Conservation (phyloP, 2,888 invertebrate genomes). For the Cabera pusaria region DNA sequence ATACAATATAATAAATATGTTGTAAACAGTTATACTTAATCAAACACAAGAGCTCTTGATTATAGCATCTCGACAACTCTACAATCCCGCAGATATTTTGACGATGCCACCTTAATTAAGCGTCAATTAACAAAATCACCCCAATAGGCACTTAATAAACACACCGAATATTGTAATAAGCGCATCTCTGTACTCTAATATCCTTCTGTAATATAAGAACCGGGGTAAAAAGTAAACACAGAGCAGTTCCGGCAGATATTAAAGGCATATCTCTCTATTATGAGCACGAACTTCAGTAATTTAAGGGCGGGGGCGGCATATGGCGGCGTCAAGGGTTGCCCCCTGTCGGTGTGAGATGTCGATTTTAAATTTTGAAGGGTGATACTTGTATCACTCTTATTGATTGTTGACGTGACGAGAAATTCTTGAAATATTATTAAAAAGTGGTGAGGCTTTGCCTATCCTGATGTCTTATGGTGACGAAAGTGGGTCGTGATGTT, state of each 20-base stretch:
- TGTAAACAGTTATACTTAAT: no score
- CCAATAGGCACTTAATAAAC: slow-evolving; percentile 24
- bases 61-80: no score
- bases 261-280: slow-evolving; percentile 84
- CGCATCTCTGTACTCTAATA: slow-evolving; percentile 35
- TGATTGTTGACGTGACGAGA: no score
- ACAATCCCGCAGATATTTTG: no score
- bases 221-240: slow-evolving; percentile 77
- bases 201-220: slow-evolving; percentile 74
- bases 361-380: slow-evolving; percentile 34
- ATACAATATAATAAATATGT: no score
- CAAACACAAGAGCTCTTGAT: no score
- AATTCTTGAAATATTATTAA: no score
- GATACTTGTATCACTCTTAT: no score
- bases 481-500: no score
- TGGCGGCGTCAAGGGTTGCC: slow-evolving; percentile 69
- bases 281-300: slow-evolving; percentile 82
- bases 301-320: slow-evolving; percentile 80
- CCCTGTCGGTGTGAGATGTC: slow-evolving; percentile 21
- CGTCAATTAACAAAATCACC: slow-evolving; percentile 23
- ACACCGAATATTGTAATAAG: slow-evolving; percentile 32
- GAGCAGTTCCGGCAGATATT: slow-evolving; percentile 79
- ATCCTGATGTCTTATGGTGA: no score
- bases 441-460: no score
- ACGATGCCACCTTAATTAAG: no score